These are phyloP conservation scores for Chloebia gouldiae DNA, from an alignment of 2,113 vertebrate genomes.

Conservation along the genomic window DNA sequence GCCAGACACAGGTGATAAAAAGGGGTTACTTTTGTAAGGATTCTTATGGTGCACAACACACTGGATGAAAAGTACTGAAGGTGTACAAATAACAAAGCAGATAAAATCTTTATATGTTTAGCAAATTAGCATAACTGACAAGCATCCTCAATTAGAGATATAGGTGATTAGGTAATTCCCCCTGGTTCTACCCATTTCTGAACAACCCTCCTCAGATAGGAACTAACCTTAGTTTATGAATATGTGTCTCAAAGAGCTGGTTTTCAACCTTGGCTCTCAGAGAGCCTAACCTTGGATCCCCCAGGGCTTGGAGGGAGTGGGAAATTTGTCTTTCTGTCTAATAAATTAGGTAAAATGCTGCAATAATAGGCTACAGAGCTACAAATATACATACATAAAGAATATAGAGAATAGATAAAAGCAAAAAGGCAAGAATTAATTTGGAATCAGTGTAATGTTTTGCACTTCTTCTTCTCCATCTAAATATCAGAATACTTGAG, in stretches of 20 bases:
- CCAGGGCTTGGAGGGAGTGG: neutral
- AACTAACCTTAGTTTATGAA: neutral
- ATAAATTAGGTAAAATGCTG: neutral
- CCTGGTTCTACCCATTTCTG: neutral
- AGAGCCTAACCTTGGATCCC: neutral
- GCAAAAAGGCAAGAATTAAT: neutral
- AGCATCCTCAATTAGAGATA: neutral
- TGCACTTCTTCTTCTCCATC: neutral
- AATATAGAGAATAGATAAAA: neutral
- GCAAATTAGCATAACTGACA: neutral
- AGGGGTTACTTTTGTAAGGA: neutral
- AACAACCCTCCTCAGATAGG: rapidly evolving
- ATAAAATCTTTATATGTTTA: neutral
- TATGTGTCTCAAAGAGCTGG: neutral
- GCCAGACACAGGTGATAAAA: neutral
- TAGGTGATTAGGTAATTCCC: neutral
- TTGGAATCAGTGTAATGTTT: neutral
- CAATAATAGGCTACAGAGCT: neutral
- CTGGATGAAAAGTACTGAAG: rapidly evolving
- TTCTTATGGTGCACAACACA: neutral
- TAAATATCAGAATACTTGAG: neutral
- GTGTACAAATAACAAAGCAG: neutral
- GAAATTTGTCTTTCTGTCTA: neutral
- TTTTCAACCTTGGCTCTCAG: neutral
- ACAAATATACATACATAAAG: neutral